phyloP scores from a whole-genome alignment of 1,140 invertebrate species.

The Aphelenchoides fujianensis region DNA sequence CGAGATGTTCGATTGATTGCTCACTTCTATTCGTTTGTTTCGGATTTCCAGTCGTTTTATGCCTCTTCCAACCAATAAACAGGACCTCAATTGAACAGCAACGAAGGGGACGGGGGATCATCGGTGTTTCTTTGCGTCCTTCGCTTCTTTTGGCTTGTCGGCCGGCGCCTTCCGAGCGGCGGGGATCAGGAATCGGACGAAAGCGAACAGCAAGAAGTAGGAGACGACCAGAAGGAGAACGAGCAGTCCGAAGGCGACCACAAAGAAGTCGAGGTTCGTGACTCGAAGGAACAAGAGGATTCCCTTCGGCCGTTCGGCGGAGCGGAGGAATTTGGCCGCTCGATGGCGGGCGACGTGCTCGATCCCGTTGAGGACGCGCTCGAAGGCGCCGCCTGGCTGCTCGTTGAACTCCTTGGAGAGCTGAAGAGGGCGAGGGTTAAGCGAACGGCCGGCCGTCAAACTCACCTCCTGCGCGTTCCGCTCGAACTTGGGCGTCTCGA shows the following conservation, averaged over 20 bases:
- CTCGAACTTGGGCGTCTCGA: conserved; percentile 40
- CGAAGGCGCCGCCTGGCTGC: conserved; percentile 45
- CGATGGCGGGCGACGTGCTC: conserved; percentile 54
- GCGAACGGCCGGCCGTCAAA: neutral
- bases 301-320: neutral
- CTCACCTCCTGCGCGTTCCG: conserved; percentile 16
- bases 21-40: neutral
- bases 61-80: neutral
- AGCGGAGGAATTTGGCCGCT: conserved; percentile 38
- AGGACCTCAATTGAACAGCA: neutral
- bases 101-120: conserved; percentile 1
- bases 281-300: conserved; percentile 17
- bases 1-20: neutral
- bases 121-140: neutral
- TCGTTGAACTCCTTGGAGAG: conserved; percentile 47
- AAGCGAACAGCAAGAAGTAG: neutral
- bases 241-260: neutral
- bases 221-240: neutral
- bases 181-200: neutral
- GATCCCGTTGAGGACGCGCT: conserved; percentile 48
- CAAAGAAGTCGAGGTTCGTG: conserved; percentile 27
- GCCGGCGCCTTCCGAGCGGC: neutral
- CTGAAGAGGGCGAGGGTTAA: conserved; percentile 12
- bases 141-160: neutral
- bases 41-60: neutral